These are phyloP conservation scores for Pollenia griseotomentosa DNA, from an alignment of 2,888 invertebrate genomes.

Conservation along the genomic window DNA sequence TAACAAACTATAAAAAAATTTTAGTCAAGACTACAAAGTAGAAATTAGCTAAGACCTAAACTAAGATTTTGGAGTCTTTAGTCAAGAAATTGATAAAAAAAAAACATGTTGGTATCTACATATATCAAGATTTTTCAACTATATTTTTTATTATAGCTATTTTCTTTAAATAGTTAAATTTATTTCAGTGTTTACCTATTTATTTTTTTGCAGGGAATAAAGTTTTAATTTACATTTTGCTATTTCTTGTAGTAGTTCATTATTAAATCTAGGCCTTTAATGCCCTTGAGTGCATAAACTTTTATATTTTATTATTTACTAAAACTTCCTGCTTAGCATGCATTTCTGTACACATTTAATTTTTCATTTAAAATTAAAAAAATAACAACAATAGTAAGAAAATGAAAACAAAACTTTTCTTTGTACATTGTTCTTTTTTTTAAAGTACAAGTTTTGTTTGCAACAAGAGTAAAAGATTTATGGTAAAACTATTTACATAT, in stretches of 20 bases:
- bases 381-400: conserved; percentile 19
- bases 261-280: conserved; percentile 11
- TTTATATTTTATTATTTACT: conserved; percentile 19
- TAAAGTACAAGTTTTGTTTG: conserved; percentile 32
- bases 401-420: conserved; percentile 45
- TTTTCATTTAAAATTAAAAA: conserved; percentile 36
- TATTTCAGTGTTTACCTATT: no score
- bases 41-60: no score
- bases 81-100: no score
- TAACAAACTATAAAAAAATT: no score
- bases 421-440: conserved; percentile 12
- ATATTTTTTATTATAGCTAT: no score
- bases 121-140: no score
- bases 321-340: conserved; percentile 39
- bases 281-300: conserved; percentile 49
- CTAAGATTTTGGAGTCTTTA: no score
- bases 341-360: conserved; percentile 19
- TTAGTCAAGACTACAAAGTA: no score
- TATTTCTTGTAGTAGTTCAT: neutral
- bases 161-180: no score
- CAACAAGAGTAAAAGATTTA: conserved; percentile 60
- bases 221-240: neutral
- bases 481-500: conserved; percentile 65
- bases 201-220: neutral
- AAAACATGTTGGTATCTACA: no score